A percentile compares a stretch with the other conserved stretches of the same genome.
phyloP scores from a whole-genome alignment of 1,140 invertebrate species.

The Planococcus citri region DNA sequence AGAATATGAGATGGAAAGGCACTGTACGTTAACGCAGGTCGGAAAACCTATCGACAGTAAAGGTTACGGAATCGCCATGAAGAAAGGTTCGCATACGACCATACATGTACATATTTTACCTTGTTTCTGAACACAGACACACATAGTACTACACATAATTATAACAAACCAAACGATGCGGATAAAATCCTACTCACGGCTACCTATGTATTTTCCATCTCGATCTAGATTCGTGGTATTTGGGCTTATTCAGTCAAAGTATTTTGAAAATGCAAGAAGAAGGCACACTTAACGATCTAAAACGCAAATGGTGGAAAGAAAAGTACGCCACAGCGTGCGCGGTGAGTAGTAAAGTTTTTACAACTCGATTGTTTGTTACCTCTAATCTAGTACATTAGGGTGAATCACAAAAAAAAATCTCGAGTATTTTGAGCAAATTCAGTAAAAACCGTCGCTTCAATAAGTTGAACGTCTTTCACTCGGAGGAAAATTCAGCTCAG shows the following conservation, averaged over 20 bases:
- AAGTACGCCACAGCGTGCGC: conserved; percentile 48
- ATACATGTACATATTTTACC: no score
- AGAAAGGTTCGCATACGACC: neutral
- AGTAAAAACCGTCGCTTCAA: no score
- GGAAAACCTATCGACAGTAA: conserved; percentile 82
- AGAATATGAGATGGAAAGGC: conserved; percentile 79
- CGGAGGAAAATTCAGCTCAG: no score
- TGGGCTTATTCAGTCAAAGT: conserved; percentile 57
- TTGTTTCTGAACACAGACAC: no score
- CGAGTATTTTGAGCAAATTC: no score
- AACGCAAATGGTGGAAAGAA: conserved; percentile 95
- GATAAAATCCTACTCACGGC: neutral
- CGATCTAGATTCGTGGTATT: conserved; percentile 5
- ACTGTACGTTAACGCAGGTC: conserved; percentile 80
- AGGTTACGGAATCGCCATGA: conserved; percentile 82
- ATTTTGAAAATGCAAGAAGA: conserved; percentile 87
- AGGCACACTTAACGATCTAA: conserved; percentile 78
- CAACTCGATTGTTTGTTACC: neutral
- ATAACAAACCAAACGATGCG: no score
- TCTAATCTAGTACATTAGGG: neutral
- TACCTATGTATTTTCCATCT: no score
- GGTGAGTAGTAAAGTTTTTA: conserved; percentile 38
- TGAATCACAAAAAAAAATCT: neutral
- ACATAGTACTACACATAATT: no score
- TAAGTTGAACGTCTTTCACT: no score